Percentiles rank a stretch among this genome's conserved stretches.
Evolutionary conservation across 2,113 vertebrate genomes (phyloP).

Genomic region (Pitta sordida): DNA sequence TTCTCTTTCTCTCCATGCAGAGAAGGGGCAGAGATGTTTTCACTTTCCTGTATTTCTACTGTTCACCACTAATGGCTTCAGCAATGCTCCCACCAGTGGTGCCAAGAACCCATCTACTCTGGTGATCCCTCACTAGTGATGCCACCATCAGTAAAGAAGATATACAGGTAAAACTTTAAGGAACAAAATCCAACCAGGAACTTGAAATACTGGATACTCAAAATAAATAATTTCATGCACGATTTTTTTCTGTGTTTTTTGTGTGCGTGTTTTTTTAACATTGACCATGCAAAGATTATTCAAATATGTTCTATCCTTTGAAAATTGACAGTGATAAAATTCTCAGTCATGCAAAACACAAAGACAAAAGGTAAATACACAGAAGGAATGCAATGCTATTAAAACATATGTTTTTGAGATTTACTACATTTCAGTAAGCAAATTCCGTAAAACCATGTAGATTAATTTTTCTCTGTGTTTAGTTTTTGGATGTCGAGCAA

Average conservation of each 20-base stretch:
- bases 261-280: neutral
- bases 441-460: neutral
- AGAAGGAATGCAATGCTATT: neutral
- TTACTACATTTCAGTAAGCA: neutral
- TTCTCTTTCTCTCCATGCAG: neutral
- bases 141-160: neutral
- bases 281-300: neutral
- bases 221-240: neutral
- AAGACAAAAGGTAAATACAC: neutral
- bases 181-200: neutral
- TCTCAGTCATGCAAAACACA: neutral
- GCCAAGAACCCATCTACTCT: neutral
- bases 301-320: neutral
- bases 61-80: neutral
- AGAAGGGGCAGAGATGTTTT: neutral
- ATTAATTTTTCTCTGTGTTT: neutral
- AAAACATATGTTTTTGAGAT: neutral
- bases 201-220: neutral
- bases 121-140: neutral
- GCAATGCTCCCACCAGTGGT: fast-evolving
- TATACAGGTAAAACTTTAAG: neutral
- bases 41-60: neutral
- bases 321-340: neutral
- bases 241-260: fast-evolving
- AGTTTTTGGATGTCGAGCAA: neutral